Conservation (phyloP, 1,140 invertebrate genomes). For the Cydia fagiglandana region DNA sequence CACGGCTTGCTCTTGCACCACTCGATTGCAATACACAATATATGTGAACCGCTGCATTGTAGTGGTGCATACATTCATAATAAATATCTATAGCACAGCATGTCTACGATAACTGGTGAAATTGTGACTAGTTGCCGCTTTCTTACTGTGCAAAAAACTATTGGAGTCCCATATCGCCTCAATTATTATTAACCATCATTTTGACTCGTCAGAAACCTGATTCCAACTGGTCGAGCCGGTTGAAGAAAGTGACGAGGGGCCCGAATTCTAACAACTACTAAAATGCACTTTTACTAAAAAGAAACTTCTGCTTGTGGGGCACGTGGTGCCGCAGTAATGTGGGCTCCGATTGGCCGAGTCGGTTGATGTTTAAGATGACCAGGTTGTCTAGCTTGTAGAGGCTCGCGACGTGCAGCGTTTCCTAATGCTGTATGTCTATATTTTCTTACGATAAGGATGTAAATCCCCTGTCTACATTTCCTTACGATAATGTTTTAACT, state of each 20-base stretch:
- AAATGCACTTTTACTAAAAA: no score
- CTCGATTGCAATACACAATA: not conserved
- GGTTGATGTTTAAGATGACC: slow-evolving; percentile 98
- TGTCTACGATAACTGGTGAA: slow-evolving; percentile 33
- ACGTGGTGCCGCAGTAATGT: slow-evolving; percentile 94
- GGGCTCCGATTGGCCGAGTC: slow-evolving; percentile 97
- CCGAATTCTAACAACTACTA: no score
- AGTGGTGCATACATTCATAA: not conserved
- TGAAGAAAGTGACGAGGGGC: no score
- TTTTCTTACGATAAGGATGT: no score
- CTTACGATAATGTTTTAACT: not conserved
- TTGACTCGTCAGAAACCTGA: no score
- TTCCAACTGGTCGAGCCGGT: no score
- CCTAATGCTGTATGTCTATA: not conserved
- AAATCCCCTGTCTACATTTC: not conserved
- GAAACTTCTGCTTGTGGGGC: no score
- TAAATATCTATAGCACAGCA: slow-evolving; percentile 28
- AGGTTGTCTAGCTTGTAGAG: no score
- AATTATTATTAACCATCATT: no score
- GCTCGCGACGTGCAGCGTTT: slow-evolving; percentile 71
- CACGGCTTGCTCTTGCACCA: slow-evolving; percentile 11
- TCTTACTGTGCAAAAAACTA: slow-evolving; percentile 12
- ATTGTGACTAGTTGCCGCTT: slow-evolving; percentile 27
- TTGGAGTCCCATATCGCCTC: slow-evolving; percentile 24
- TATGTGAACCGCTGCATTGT: slow-evolving; percentile 4